These are phyloP conservation scores for Lamellibrachia satsuma DNA, from an alignment of 2,888 invertebrate genomes.

Conservation along the genomic window DNA sequence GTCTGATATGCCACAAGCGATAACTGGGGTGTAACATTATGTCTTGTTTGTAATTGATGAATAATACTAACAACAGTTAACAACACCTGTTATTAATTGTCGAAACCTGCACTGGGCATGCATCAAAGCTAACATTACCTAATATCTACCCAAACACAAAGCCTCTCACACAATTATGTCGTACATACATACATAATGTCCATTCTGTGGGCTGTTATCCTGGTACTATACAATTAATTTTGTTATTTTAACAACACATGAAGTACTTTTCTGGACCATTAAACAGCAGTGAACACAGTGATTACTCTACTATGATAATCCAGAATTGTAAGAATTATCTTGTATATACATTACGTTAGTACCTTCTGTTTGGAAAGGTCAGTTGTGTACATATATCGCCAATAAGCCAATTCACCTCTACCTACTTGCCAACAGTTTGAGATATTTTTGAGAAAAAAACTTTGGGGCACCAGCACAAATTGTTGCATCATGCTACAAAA, in stretches of 20 bases:
- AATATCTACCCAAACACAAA: background rate
- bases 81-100: background rate
- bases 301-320: background rate
- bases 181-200: background rate
- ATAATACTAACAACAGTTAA: background rate
- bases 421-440: background rate
- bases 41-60: background rate
- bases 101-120: background rate
- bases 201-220: background rate
- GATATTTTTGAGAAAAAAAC: background rate
- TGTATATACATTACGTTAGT: background rate
- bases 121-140: conserved; percentile 11
- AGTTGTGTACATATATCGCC: background rate
- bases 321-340: background rate
- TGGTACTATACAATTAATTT: background rate
- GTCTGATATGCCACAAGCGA: too few species aligned
- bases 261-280: background rate
- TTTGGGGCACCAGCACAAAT: background rate
- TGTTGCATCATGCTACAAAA: too few species aligned
- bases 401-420: background rate
- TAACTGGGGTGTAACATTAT: too few species aligned
- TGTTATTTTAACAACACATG: background rate
- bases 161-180: background rate
- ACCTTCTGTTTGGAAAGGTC: background rate
- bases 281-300: background rate